Evolutionary conservation across 2,113 vertebrate genomes (phyloP), one percentile per base, ranked within the genome.

Genomic region (Scomber japonicus): DNA sequence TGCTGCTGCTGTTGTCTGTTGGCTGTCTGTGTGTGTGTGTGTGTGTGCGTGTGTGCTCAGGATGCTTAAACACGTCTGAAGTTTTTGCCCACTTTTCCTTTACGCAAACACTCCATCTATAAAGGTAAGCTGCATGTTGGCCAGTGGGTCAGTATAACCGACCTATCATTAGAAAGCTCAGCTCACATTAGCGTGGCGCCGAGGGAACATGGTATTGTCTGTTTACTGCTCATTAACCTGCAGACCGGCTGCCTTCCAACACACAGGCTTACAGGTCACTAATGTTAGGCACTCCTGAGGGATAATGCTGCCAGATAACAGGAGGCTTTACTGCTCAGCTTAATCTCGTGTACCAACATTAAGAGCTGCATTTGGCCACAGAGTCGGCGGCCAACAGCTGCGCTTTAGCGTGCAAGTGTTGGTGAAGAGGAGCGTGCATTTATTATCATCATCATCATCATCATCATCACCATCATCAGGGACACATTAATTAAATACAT

Each of bases 301-400:
- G 84, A 84, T 88, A 78, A 88, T 74, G 73, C 82, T 65, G 71
- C 57, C 83, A 70, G 81, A 90, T 83, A 84, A 75, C 81, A 72
- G 83, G 68, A 85, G 66, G 83, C 85, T 92, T 88, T 89, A 68
- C 61, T 54, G 68, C 75, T 79, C 84, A 76, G 51, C 12, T 8
- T 88, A 84, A 88, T 88, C 82, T 85, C 80, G 91, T 84, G 82
- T 68, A 54, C 83, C 81, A 80, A 92, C 87, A 88, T 59, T 63
- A 73, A 78, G 66, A 71, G 65, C 48, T 66, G 73, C 78, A 63
- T 71, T 82, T 81, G 69, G 81, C 72, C 62, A 31, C 56, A 69
- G 17, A 61, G 60, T 27, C 27, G 40, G 11, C 40, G 4, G 64
- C 44, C 44, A 35, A 78, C 74, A 56, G 74, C 69, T 56, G 76